Percentiles rank a stretch among this genome's conserved stretches.
Conservation (phyloP, 2,797 vertebrate genomes). For the Semotilus atromaculatus region DNA sequence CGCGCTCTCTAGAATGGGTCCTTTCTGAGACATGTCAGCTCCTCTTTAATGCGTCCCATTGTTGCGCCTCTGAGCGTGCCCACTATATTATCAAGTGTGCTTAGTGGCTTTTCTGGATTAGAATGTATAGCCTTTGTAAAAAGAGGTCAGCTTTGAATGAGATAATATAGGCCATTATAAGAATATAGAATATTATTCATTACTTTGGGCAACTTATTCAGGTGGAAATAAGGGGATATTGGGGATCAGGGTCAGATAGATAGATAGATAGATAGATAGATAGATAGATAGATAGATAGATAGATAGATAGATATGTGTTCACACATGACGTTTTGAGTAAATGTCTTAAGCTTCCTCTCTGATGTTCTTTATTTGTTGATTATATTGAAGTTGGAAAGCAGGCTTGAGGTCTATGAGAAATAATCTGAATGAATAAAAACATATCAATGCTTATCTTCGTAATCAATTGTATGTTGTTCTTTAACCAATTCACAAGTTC, state of each 20-base stretch:
- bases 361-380: neutral
- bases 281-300: neutral
- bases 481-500: neutral
- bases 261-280: too few relatives aligned
- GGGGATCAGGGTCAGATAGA: too few relatives aligned
- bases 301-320: neutral
- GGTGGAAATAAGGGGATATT: neutral
- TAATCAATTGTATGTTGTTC: neutral
- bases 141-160: conserved; percentile 45
- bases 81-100: conserved; percentile 64
- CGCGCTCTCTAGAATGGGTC: conserved; percentile 58
- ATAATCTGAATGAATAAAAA: neutral
- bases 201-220: conserved; percentile 16
- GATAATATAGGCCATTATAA: conserved; percentile 51
- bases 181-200: conserved; percentile 45
- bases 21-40: conserved; percentile 63
- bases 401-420: neutral
- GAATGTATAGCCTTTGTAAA: conserved; percentile 50
- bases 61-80: conserved; percentile 56
- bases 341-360: neutral
- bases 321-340: neutral
- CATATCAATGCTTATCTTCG: neutral
- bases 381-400: neutral
- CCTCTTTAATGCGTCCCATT: conserved; percentile 61
- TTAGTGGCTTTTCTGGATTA: conserved; percentile 56